These are phyloP conservation scores for Venustaconcha ellipsiformis DNA, from an alignment of 1,140 invertebrate species.

Conservation along the genomic window DNA sequence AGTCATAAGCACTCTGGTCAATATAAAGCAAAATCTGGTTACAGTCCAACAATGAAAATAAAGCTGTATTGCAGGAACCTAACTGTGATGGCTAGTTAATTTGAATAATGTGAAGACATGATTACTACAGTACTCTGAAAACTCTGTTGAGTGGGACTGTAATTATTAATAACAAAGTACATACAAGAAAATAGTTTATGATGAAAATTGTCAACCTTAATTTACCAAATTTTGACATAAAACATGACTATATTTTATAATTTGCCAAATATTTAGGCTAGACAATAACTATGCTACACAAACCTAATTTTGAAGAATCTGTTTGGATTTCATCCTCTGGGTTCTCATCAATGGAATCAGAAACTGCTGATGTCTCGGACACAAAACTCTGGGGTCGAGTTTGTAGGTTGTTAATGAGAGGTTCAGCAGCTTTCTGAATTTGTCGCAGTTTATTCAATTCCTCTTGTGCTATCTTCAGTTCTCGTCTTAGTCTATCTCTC, in stretches of 20 bases:
- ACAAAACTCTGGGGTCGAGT: constrained; percentile 46
- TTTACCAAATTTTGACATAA: neutral
- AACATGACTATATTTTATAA: too few relatives aligned
- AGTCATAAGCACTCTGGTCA: too few relatives aligned
- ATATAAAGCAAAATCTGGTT: too few relatives aligned
- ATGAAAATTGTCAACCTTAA: neutral
- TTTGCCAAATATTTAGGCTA: neutral
- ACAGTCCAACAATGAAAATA: too few relatives aligned
- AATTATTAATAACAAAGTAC: neutral
- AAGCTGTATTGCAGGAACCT: too few relatives aligned
- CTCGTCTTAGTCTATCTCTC: constrained; percentile 78
- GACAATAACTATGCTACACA: neutral
- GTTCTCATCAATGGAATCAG: constrained; percentile 26
- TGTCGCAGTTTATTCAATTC: constrained; percentile 74
- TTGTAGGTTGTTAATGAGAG: constrained; percentile 5
- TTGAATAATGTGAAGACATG: too few relatives aligned
- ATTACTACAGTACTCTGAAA: too few relatives aligned
- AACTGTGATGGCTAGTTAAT: too few relatives aligned
- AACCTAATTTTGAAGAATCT: constrained; percentile 20
- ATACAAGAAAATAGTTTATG: neutral
- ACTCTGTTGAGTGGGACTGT: too few relatives aligned
- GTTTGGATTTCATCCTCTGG: constrained; percentile 23
- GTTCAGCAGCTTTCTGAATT: constrained; percentile 37
- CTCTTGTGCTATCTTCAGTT: constrained; percentile 79
- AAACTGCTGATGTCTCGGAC: constrained; percentile 44